Conservation (phyloP, 2,888 invertebrate genomes). For the Rhabditophanes sp. region DNA sequence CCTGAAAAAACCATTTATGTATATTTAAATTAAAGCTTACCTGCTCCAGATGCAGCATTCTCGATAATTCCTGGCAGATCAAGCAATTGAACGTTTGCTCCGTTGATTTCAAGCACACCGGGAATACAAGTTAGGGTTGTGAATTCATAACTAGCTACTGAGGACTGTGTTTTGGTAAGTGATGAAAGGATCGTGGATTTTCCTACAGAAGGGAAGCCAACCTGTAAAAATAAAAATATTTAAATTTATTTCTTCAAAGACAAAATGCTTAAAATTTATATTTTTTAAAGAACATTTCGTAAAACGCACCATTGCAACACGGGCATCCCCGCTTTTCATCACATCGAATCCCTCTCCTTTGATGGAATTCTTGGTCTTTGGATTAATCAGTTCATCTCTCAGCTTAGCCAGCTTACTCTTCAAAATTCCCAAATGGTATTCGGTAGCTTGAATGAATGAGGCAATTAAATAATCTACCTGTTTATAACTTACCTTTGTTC, state of each 20-base stretch:
- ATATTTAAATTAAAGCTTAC: conserved; percentile 8
- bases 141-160: conserved; percentile 92
- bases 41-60: conserved; percentile 71
- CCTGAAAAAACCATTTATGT: conserved; percentile 11
- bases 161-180: conserved; percentile 83
- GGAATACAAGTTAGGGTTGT: conserved; percentile 97
- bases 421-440: conserved; percentile 86
- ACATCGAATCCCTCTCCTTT: conserved; percentile 89
- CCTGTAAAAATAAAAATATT: conserved; percentile 61
- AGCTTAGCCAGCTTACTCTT: conserved; percentile 88
- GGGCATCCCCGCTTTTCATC: conserved; percentile 90
- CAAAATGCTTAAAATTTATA: conserved; percentile 1
- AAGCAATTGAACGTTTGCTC: conserved; percentile 89
- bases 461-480: conserved; percentile 1
- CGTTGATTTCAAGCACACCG: conserved; percentile 85
- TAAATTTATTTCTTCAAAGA: conserved; percentile 1
- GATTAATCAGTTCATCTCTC: conserved; percentile 79
- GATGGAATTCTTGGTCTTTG: conserved; percentile 69
- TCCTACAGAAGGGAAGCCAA: conserved; percentile 95
- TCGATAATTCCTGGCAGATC: conserved; percentile 99
- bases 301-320: conserved; percentile 34
- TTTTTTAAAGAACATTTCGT: not conserved
- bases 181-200: conserved; percentile 91
- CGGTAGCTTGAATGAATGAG: conserved; percentile 49
- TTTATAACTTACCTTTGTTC: conserved; percentile 68